Conservation (phyloP, 1,140 invertebrate genomes). For the Acromyrmex heyeri region DNA sequence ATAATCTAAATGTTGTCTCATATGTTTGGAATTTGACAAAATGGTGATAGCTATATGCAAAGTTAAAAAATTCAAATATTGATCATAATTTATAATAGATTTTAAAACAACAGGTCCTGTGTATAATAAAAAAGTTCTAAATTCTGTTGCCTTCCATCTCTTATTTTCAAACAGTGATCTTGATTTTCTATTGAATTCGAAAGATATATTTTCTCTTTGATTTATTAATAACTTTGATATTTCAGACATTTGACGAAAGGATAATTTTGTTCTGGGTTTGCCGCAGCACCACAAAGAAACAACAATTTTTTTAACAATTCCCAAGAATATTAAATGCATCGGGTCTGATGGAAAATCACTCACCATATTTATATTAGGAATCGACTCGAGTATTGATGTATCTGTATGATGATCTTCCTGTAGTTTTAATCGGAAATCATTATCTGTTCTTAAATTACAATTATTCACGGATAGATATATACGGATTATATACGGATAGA, state of each 20-base stretch:
- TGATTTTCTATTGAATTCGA: constrained; percentile 1
- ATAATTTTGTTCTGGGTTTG: constrained; percentile 19
- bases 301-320: constrained; percentile 5
- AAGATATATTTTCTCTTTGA: background rate
- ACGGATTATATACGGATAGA: background rate
- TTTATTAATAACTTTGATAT: constrained; percentile 7
- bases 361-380: constrained; percentile 27
- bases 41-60: constrained; percentile 21
- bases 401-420: constrained; percentile 1
- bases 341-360: constrained; percentile 5
- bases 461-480: background rate
- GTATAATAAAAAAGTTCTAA: constrained; percentile 13
- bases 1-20: constrained; percentile 7
- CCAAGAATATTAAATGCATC: constrained; percentile 11
- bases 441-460: constrained; percentile 1
- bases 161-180: constrained; percentile 7
- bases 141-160: constrained; percentile 28
- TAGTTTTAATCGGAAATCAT: constrained; percentile 18
- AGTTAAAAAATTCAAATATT: constrained; percentile 22
- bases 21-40: constrained; percentile 17
- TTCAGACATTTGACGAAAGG: constrained; percentile 4
- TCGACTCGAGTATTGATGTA: constrained; percentile 15
- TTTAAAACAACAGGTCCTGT: background rate
- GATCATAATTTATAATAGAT: background rate
- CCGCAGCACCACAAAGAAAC: background rate